Evolutionary conservation across 2,888 invertebrate species (phyloP).

Genomic region (Adineta ricciae): DNA sequence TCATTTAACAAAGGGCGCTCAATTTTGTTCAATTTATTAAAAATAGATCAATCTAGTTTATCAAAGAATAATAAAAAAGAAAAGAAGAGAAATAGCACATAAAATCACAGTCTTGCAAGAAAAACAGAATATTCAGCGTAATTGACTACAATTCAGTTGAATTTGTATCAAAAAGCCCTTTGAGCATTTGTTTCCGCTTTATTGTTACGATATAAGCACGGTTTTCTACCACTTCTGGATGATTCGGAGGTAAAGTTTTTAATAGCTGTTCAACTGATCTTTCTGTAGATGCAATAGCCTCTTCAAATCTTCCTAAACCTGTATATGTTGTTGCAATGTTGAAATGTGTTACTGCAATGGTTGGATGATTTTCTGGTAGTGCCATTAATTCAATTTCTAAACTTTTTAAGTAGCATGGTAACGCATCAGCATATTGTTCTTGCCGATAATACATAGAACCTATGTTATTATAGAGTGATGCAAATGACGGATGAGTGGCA

Average conservation of each 20-base stretch:
- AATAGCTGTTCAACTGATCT: background rate
- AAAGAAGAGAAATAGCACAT: background rate
- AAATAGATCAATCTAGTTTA: background rate
- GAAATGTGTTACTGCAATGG: background rate
- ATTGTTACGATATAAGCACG: background rate
- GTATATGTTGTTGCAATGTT: constrained; percentile 5
- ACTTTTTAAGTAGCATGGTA: background rate
- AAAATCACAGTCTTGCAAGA: background rate
- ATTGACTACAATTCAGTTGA: background rate
- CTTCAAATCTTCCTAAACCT: background rate
- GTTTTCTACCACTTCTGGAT: background rate
- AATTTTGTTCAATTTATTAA: background rate
- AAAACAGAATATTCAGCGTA: background rate
- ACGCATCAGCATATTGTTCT: background rate
- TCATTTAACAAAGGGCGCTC: too few species aligned
- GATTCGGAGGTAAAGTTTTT: background rate
- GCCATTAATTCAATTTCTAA: background rate
- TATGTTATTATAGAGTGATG: background rate
- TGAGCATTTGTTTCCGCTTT: background rate
- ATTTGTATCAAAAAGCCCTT: background rate
- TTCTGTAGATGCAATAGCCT: background rate
- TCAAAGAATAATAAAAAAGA: background rate
- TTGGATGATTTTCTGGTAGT: constrained; percentile 1
- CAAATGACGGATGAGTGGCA: background rate
- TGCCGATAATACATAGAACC: constrained; percentile 7